phyloP scores from a whole-genome alignment of 2,797 vertebrate species.

The Alfaro cultratus region DNA sequence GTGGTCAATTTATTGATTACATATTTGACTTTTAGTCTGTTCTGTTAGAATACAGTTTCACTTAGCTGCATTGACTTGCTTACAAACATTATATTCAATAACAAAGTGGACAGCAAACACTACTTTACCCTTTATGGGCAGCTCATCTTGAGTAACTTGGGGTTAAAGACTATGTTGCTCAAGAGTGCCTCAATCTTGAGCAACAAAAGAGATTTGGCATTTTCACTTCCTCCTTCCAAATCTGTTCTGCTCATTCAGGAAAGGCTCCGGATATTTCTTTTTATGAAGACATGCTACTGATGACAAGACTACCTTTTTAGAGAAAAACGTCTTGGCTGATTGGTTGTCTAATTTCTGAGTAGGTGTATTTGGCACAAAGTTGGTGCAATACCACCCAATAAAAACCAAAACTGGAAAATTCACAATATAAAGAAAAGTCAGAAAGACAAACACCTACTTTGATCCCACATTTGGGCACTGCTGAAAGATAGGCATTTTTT shows the following conservation, averaged over 20 bases:
- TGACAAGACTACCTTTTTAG: background rate
- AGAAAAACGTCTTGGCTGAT: background rate
- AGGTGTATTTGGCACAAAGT: background rate
- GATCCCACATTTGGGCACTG: background rate
- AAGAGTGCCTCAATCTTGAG: background rate
- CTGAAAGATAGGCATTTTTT: background rate
- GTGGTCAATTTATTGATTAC: background rate
- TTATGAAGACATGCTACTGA: background rate
- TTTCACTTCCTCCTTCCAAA: constrained; percentile 20
- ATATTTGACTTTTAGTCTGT: background rate
- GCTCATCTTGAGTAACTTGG: background rate
- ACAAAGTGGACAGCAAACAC: background rate
- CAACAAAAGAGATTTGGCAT: background rate
- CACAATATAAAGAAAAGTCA: background rate
- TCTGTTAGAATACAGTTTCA: background rate
- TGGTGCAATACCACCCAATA: background rate
- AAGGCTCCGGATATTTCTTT: background rate
- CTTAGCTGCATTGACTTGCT: background rate
- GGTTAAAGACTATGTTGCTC: constrained; percentile 1
- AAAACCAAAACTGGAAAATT: background rate
- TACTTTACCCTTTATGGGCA: background rate
- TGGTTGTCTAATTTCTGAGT: background rate
- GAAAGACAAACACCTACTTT: background rate
- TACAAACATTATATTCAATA: background rate
- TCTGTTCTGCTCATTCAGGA: background rate